Evolutionary conservation across 2,797 vertebrate species (phyloP).

Genomic region (Oreortyx pictus): DNA sequence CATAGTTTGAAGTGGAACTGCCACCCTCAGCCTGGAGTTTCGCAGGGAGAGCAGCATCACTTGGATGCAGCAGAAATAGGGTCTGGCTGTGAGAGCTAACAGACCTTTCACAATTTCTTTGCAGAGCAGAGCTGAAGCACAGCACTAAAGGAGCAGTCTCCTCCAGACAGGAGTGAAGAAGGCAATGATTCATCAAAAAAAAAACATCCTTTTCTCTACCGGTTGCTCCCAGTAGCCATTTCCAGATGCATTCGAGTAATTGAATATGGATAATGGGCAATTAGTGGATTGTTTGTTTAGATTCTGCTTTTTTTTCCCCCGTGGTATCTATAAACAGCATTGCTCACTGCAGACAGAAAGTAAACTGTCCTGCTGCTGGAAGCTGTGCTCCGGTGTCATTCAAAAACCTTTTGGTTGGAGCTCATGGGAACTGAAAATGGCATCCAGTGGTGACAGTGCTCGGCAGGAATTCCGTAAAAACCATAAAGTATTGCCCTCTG

Average conservation of each 20-base stretch:
- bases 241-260: constrained; percentile 66
- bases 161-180: background rate
- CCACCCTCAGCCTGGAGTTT: background rate
- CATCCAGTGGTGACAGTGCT: background rate
- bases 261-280: constrained; percentile 68
- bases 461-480: constrained; percentile 22
- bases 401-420: accelerated
- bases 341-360: constrained; percentile 17
- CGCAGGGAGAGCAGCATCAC: background rate
- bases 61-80: background rate
- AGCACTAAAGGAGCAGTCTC: background rate
- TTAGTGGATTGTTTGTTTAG: constrained; percentile 73
- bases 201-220: background rate
- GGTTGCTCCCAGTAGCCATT: constrained; percentile 27
- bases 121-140: background rate
- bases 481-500: background rate
- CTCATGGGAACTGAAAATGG: background rate
- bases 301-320: constrained; percentile 34
- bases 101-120: background rate
- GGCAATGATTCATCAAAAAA: constrained; percentile 49
- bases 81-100: background rate
- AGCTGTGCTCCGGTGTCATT: background rate
- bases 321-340: constrained; percentile 62
- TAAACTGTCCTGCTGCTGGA: constrained; percentile 45
- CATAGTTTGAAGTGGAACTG: background rate